Evolutionary conservation across 1,140 invertebrate species (phyloP).

Genomic region (Nasonia giraulti): DNA sequence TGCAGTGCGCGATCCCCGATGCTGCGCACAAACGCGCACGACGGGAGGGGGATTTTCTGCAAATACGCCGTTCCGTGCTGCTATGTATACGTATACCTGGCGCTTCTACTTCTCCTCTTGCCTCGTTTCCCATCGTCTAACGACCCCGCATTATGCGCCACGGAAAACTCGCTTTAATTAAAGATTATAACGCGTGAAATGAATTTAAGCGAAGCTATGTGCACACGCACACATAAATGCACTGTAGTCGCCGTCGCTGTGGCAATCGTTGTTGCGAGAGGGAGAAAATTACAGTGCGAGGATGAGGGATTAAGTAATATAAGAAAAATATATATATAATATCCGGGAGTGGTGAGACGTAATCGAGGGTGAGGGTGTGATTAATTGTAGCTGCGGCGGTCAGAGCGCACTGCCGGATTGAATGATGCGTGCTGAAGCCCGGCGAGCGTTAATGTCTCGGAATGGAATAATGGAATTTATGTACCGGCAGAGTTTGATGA

Average conservation of each 20-base stretch:
- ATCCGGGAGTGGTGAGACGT: background rate
- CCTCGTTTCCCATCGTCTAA: constrained; percentile 58
- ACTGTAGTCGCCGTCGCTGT: background rate
- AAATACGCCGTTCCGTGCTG: background rate
- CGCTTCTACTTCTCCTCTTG: constrained; percentile 7
- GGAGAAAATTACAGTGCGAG: background rate
- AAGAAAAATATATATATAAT: constrained; percentile 7
- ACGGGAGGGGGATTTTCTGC: background rate
- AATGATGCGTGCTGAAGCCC: background rate
- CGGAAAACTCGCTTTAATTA: constrained; percentile 67
- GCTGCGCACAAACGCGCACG: background rate
- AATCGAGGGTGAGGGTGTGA: background rate
- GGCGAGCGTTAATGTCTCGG: constrained; percentile 6
- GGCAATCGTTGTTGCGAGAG: background rate
- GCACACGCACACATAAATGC: too few relatives aligned
- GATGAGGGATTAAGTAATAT: constrained; percentile 23
- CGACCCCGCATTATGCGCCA: constrained; percentile 63
- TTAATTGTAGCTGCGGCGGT: constrained; percentile 1
- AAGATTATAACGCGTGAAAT: constrained; percentile 68
- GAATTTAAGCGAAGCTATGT: constrained; percentile 58
- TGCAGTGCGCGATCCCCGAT: background rate
- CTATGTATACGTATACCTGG: background rate
- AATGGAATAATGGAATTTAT: constrained; percentile 30
- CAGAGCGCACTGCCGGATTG: background rate
- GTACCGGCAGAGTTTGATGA: constrained; percentile 4